Conservation (phyloP, 2,888 invertebrate species). For the Melipona bicolor region DNA sequence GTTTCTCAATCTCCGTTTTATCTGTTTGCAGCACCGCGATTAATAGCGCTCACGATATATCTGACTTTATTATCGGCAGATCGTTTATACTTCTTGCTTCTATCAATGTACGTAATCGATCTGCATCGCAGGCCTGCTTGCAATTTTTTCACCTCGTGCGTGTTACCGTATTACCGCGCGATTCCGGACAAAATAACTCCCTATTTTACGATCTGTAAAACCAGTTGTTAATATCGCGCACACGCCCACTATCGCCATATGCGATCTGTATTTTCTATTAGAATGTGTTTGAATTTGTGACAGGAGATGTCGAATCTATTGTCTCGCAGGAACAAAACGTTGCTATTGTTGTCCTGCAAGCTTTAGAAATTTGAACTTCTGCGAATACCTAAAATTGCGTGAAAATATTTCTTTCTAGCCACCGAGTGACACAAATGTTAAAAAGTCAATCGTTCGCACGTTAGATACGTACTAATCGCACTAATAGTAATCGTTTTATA, state of each 20-base stretch:
- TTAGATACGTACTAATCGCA: no score
- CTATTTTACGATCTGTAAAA: slow-evolving; percentile 49
- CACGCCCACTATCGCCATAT: slow-evolving; percentile 13
- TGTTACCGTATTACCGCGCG: not conserved
- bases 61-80: slow-evolving; percentile 40
- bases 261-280: slow-evolving; percentile 32
- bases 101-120: not conserved
- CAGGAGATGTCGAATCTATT: no score
- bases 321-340: no score
- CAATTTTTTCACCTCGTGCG: slow-evolving; percentile 10
- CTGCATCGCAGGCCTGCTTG: slow-evolving; percentile 1
- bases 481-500: no score
- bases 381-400: no score
- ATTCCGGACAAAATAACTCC: slow-evolving; percentile 19
- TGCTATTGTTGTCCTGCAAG: no score
- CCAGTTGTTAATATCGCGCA: slow-evolving; percentile 37
- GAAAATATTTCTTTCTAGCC: no score
- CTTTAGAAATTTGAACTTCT: no score
- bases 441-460: no score
- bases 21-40: slow-evolving; percentile 10
- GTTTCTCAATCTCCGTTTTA: slow-evolving; percentile 30
- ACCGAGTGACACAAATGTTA: no score
- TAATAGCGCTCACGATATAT: slow-evolving; percentile 37
- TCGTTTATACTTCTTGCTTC: slow-evolving; percentile 20
- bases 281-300: not conserved